phyloP scores from a whole-genome alignment of 2,797 vertebrate species.

The Melanotaenia boesemani region DNA sequence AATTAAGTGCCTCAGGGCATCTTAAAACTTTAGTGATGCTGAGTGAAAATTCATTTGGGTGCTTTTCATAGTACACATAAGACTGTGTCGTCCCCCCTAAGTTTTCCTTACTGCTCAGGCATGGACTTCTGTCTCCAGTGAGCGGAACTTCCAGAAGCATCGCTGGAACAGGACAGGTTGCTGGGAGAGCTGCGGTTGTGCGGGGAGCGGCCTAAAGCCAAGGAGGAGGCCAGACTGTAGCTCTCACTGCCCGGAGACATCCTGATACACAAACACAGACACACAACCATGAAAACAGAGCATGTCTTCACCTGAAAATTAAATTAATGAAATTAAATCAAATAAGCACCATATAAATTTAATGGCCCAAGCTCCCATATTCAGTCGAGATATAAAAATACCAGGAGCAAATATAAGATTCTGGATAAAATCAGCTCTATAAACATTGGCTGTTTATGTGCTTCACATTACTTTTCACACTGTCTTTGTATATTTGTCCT shows the following conservation, averaged over 20 bases:
- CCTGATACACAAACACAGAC: constrained; percentile 75
- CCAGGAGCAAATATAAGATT: constrained; percentile 13
- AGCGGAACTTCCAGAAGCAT: constrained; percentile 88
- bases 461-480: background rate
- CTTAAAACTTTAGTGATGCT: background rate
- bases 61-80: constrained; percentile 7
- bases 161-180: constrained; percentile 96
- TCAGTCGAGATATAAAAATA: constrained; percentile 2
- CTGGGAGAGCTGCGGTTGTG: constrained; percentile 97
- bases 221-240: constrained; percentile 93
- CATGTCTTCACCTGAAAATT: constrained; percentile 10
- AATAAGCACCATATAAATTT: constrained; percentile 10
- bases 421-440: background rate
- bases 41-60: background rate
- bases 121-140: constrained; percentile 98
- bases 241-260: constrained; percentile 94
- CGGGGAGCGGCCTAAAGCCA: constrained; percentile 91
- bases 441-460: background rate
- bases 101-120: constrained; percentile 93
- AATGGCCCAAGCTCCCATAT: constrained; percentile 21
- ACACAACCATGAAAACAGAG: constrained; percentile 19
- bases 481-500: background rate
- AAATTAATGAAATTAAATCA: constrained; percentile 34
- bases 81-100: background rate
- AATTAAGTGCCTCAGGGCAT: background rate